Conservation (phyloP, 2,113 vertebrate species). For the Myxocyprinus asiaticus region DNA sequence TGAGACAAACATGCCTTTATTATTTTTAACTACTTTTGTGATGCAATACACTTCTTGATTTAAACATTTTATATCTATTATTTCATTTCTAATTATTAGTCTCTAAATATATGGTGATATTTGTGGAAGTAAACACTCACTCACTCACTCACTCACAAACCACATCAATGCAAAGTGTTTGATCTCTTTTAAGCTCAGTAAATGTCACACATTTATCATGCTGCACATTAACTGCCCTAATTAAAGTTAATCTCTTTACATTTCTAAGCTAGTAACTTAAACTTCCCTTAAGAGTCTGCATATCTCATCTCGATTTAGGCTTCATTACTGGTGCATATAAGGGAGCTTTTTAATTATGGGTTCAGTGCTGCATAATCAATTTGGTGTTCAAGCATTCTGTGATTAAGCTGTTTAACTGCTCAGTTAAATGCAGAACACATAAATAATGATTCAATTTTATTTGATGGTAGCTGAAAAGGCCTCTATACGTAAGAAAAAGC, state of each 20-base stretch:
- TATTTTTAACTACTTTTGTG: no score
- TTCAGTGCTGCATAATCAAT: background rate
- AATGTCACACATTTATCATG: background rate
- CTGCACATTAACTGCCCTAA: background rate
- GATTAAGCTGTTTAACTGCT: constrained; percentile 6
- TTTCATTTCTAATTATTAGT: no score
- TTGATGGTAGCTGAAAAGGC: background rate
- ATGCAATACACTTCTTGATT: no score
- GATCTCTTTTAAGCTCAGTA: no score
- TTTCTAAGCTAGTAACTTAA: background rate
- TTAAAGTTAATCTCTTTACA: background rate
- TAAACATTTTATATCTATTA: no score
- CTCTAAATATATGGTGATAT: background rate
- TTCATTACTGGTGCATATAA: background rate
- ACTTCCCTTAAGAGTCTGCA: constrained; percentile 7
- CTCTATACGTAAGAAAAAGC: no score
- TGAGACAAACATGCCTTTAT: no score
- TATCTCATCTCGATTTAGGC: background rate
- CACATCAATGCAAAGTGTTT: background rate
- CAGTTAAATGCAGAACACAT: constrained; percentile 2
- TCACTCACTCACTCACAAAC: background rate
- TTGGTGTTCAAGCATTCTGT: background rate
- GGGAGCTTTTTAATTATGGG: background rate
- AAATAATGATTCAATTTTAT: background rate
- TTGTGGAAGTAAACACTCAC: background rate